phyloP scores from a whole-genome alignment of 2,888 invertebrate species.

The Operophtera brumata region DNA sequence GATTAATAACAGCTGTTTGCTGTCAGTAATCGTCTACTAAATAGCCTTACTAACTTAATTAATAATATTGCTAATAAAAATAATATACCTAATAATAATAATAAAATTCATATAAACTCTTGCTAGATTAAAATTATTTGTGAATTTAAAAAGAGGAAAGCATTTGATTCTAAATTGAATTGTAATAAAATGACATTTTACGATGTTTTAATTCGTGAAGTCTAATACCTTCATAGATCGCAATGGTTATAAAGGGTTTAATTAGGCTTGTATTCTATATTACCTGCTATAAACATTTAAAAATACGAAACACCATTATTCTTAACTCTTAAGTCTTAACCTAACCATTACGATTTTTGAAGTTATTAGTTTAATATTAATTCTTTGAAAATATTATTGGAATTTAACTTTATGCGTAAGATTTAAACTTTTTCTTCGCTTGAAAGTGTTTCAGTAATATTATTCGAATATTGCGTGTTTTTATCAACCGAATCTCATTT shows the following conservation, averaged over 20 bases:
- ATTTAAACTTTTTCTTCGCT: slow-evolving; percentile 22
- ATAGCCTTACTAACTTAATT: slow-evolving; percentile 79
- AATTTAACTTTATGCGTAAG: slow-evolving; percentile 21
- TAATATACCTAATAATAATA: slow-evolving; percentile 46
- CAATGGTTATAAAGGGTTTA: slow-evolving; percentile 10
- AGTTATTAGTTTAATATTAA: slow-evolving; percentile 15
- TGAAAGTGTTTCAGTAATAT: slow-evolving; percentile 30
- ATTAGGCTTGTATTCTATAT: slow-evolving; percentile 5
- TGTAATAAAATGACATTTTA: slow-evolving; percentile 75
- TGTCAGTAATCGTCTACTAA: slow-evolving; percentile 66
- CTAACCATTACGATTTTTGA: slow-evolving; percentile 14
- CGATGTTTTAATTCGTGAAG: slow-evolving; percentile 57
- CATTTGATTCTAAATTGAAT: slow-evolving; percentile 79
- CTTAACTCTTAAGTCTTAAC: neutral
- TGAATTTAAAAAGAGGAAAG: slow-evolving; percentile 72
- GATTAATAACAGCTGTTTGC: slow-evolving; percentile 43
- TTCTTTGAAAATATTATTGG: slow-evolving; percentile 32
- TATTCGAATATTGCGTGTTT: slow-evolving; percentile 21
- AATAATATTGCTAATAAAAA: slow-evolving; percentile 62
- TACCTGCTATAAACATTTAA: neutral
- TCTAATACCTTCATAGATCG: slow-evolving; percentile 8
- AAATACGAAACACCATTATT: slow-evolving; percentile 10
- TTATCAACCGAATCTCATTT: slow-evolving; percentile 23
- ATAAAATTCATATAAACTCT: slow-evolving; percentile 64
- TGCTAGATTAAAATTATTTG: slow-evolving; percentile 69